Percentiles rank a stretch among this genome's conserved stretches.
phyloP scores from a whole-genome alignment of 2,113 vertebrate species.

The Nannospalax galili region DNA sequence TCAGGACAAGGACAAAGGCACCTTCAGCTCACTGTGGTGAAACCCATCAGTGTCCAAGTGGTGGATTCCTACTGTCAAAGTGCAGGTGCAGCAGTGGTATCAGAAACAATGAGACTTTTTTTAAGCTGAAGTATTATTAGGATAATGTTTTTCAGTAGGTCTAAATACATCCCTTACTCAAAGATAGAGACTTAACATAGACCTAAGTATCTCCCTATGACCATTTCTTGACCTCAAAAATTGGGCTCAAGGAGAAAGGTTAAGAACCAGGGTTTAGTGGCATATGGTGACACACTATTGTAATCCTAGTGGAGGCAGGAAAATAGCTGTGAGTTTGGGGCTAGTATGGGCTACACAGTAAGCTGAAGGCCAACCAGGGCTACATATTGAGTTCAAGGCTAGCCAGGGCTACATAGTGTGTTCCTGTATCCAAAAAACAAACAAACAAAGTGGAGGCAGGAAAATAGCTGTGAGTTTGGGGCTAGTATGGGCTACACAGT shows the following conservation, averaged over 20 bases:
- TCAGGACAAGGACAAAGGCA: background rate
- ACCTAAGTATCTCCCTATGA: background rate
- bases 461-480: no score
- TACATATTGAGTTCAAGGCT: no score
- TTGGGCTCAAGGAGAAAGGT: background rate
- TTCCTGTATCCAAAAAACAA: no score
- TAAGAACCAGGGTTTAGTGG: background rate
- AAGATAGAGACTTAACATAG: rapidly evolving
- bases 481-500: no score
- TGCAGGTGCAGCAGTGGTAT: background rate
- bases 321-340: background rate
- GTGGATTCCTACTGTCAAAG: background rate
- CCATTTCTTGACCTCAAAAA: background rate
- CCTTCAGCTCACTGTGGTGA: background rate
- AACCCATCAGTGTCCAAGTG: background rate
- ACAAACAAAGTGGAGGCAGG: no score
- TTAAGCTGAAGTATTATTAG: background rate
- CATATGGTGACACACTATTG: background rate
- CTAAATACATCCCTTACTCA: background rate
- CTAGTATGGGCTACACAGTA: no score
- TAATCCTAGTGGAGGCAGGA: background rate
- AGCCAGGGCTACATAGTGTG: background rate
- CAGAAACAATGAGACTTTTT: background rate
- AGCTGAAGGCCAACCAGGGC: background rate
- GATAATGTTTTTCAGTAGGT: background rate